A percentile compares a stretch with the other conserved stretches of the same genome.
Conservation (phyloP, 2,888 invertebrate genomes). For the Plebejus argus region DNA sequence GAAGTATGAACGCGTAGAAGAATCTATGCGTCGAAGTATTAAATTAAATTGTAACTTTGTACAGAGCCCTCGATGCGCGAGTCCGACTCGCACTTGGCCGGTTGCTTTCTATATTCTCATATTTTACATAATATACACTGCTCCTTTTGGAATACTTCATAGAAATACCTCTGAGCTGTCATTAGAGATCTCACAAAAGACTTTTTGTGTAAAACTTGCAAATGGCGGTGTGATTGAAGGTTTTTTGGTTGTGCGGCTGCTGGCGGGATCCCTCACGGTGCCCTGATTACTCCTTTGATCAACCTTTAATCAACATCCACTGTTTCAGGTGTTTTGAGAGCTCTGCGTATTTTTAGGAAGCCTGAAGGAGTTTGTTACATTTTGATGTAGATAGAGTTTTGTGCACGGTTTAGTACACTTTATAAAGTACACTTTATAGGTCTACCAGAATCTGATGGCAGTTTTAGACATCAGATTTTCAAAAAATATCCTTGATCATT, state of each 20-base stretch:
- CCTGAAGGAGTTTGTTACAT: neutral
- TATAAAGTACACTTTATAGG: no score
- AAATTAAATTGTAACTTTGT: no score
- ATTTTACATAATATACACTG: neutral
- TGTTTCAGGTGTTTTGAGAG: conserved; percentile 4
- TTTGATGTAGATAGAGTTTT: neutral
- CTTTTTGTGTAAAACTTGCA: conserved; percentile 7
- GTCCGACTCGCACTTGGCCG: neutral
- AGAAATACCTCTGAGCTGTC: neutral
- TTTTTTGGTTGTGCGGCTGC: neutral
- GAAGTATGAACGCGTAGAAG: no score
- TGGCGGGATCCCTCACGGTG: neutral
- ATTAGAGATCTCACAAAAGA: neutral
- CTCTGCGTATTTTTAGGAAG: neutral
- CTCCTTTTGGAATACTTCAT: neutral
- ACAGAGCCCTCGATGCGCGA: neutral
- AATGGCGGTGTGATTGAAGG: neutral
- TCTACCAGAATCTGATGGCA: no score
- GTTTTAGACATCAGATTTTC: no score
- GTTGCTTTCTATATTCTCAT: neutral
- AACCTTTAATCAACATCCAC: conserved; percentile 10
- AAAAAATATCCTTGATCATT: no score
- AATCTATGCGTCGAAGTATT: no score
- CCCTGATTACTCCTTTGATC: conserved; percentile 1
- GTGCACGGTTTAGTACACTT: no score